These are phyloP conservation scores for Agelas oroides DNA, from an alignment of 37 sponge, comb jelly and placozoan genomes.

Conservation along the genomic window DNA sequence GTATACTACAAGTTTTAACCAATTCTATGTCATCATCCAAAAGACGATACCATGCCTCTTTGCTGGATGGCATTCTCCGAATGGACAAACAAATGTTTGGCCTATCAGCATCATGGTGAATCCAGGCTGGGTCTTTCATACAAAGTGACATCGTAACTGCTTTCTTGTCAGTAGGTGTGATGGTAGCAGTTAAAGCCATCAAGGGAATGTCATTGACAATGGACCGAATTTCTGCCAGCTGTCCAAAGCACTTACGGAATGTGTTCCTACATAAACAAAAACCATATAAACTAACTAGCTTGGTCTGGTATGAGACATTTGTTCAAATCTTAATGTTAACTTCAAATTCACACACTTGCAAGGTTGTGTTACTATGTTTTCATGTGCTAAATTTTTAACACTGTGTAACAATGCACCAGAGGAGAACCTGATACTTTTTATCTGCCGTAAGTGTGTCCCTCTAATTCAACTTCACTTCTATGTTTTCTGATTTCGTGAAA, in stretches of 20 bases:
- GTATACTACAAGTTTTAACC: background rate
- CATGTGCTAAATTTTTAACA: too few relatives aligned
- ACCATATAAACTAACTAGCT: too few relatives aligned
- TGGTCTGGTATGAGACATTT: too few relatives aligned
- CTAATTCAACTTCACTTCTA: too few relatives aligned
- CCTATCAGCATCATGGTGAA: background rate
- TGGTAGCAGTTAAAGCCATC: background rate
- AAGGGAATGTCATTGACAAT: background rate
- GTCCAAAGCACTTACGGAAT: background rate
- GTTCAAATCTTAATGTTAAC: too few relatives aligned
- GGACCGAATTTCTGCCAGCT: background rate
- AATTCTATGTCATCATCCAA: background rate
- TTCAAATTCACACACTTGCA: too few relatives aligned
- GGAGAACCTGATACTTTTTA: too few relatives aligned
- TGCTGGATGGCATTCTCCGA: background rate
- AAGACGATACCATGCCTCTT: background rate
- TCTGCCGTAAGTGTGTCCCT: too few relatives aligned
- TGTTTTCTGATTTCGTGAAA: too few relatives aligned
- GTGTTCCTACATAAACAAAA: background rate
- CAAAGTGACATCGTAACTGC: background rate
- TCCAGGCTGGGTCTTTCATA: background rate
- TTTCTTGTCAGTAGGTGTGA: background rate
- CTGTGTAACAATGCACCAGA: too few relatives aligned
- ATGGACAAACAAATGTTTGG: background rate
- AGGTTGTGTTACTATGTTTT: too few relatives aligned